Evolutionary conservation across 2,113 vertebrate genomes (phyloP), one percentile per base, ranked within the genome.

Genomic region (Trematocara stigmaticum): DNA sequence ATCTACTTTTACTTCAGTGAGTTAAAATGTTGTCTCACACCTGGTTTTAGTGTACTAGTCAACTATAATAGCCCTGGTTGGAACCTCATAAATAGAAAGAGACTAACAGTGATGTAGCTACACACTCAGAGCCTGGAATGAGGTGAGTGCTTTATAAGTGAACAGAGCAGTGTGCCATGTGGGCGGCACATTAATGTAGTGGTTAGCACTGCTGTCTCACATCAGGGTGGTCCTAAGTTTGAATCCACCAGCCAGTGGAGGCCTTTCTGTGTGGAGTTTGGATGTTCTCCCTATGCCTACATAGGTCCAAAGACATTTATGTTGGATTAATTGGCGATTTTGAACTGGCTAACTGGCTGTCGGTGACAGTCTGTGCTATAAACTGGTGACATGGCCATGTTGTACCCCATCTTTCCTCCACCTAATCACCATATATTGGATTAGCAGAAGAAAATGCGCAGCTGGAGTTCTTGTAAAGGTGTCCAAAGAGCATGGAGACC

Each of bases 261-360:
- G 5, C n/a, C 20, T 10, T 61, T 61, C 57, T 34, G 57, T 34
- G 29, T 61, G 2, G 56, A 59, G 8, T 59, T 18, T 34, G 57
- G 3, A 61, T 10, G 57, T 35, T 61, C 64, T 26, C 38, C 7
- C 20, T 45, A 0, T 71, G 38, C 38, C 4, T 4, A 40, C n/a
- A 15, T 0, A n/a, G 35, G n/a, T 23, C 38, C 38, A 42, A 69
- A 15, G 38, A 26, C 7, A 42, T 69, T 20, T 0, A 15, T 69
- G 38, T 42, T 42, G 38, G 5, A 9, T 69, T 69, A 69, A 69
- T 3, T 69, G 64, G 38, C 5, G 0, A 42, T 23, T 42, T 0
- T 69, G n/a, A 69, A 42, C 38, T 42, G n/a, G 0, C 31, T 69
- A 42, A 40, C 35, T 66, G 35, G 35, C 18, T 69, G 35, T 15